Conservation (phyloP, 2,888 invertebrate genomes). For the Octonoba sinensis region DNA sequence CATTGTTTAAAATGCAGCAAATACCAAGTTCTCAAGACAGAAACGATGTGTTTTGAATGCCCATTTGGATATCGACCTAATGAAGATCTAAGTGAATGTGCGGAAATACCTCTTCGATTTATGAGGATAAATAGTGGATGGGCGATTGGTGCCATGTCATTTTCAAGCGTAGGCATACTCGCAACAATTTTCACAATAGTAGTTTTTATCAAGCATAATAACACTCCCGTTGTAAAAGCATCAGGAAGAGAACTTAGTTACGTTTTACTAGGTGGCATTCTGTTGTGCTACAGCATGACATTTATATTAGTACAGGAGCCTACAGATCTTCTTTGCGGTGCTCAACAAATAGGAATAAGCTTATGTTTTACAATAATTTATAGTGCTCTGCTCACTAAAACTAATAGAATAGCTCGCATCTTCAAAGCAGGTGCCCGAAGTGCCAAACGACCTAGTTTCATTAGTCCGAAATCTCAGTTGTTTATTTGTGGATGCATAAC, state of each 20-base stretch:
- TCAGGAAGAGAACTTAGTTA: slow-evolving; percentile 73
- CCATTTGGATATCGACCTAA: slow-evolving; percentile 86
- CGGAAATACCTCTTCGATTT: slow-evolving; percentile 74
- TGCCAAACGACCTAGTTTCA: slow-evolving; percentile 72
- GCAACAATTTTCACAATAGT: slow-evolving; percentile 69
- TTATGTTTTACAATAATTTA: slow-evolving; percentile 72
- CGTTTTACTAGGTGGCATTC: slow-evolving; percentile 71
- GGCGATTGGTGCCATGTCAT: slow-evolving; percentile 92
- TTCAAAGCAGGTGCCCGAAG: slow-evolving; percentile 71
- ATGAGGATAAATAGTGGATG: slow-evolving; percentile 80
- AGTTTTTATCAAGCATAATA: slow-evolving; percentile 70
- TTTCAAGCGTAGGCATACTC: slow-evolving; percentile 71
- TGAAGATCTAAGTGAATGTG: slow-evolving; percentile 76
- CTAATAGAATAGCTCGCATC: slow-evolving; percentile 68
- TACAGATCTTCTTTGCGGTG: slow-evolving; percentile 70
- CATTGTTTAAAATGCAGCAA: slow-evolving; percentile 91
- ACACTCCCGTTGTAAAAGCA: slow-evolving; percentile 73
- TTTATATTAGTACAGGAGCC: slow-evolving; percentile 72
- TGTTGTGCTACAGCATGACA: slow-evolving; percentile 72
- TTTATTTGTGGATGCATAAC: slow-evolving; percentile 71
- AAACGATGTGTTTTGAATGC: slow-evolving; percentile 87
- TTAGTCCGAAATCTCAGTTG: slow-evolving; percentile 73
- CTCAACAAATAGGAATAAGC: slow-evolving; percentile 71
- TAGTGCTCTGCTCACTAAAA: slow-evolving; percentile 73
- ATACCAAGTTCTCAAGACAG: slow-evolving; percentile 85